A percentile compares a stretch with the other conserved stretches of the same genome.
phyloP scores from a whole-genome alignment of 1,140 invertebrate genomes.

The Drosophila erecta region DNA sequence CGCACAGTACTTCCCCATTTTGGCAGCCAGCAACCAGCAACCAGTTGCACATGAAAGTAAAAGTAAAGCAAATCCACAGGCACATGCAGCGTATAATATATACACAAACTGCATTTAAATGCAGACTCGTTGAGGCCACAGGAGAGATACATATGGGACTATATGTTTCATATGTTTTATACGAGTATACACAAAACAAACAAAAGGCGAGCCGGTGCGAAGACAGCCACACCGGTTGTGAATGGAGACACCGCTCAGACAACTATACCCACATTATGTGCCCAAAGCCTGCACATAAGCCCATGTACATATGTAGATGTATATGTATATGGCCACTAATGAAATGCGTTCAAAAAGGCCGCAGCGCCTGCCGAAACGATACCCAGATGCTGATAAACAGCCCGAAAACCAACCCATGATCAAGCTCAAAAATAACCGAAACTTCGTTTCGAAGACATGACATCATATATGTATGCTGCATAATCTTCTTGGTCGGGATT shows the following conservation, averaged over 20 bases:
- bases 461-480: constrained; percentile 64
- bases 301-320: background rate
- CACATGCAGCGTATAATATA: constrained; percentile 13
- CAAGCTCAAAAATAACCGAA: constrained; percentile 47
- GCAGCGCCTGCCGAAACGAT: constrained; percentile 48
- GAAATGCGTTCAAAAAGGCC: constrained; percentile 75
- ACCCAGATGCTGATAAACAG: constrained; percentile 56
- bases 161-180: constrained; percentile 6
- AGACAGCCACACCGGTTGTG: constrained; percentile 73
- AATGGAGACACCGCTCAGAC: constrained; percentile 62
- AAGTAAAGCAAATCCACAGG: constrained; percentile 71
- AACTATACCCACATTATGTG: constrained; percentile 27
- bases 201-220: constrained; percentile 64
- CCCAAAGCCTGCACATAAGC: constrained; percentile 18
- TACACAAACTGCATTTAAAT: constrained; percentile 64
- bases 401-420: constrained; percentile 24
- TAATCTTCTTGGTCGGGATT: constrained; percentile 36
- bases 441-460: constrained; percentile 56
- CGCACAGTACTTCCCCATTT: constrained; percentile 65
- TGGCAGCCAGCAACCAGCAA: constrained; percentile 55
- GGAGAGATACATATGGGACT: constrained; percentile 8
- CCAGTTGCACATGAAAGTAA: constrained; percentile 82
- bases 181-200: constrained; percentile 56
- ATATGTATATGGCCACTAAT: constrained; percentile 52
- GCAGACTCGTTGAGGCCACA: constrained; percentile 42